Conservation (phyloP, 2,888 invertebrate genomes). For the Blastobasis lacticolella region DNA sequence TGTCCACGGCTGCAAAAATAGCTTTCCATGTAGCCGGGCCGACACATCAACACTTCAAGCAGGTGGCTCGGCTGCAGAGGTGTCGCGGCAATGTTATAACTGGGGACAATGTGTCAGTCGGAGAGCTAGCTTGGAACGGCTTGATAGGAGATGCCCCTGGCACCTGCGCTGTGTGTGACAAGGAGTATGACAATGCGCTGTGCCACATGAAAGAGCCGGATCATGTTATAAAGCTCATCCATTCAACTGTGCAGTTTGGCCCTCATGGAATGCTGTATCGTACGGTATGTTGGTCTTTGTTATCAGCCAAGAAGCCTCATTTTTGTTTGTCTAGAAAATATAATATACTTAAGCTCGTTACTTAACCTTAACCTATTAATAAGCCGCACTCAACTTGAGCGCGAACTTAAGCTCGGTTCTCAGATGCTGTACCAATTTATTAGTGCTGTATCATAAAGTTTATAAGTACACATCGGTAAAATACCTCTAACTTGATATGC, state of each 20-base stretch:
- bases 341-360: not conserved
- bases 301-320: not conserved
- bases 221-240: conserved; percentile 39
- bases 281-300: conserved; percentile 19
- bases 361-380: too few species aligned
- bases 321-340: not conserved
- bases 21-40: conserved; percentile 34
- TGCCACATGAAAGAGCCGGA: conserved; percentile 28
- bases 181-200: conserved; percentile 31
- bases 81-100: conserved; percentile 24
- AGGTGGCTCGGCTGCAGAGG: conserved; percentile 18
- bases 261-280: conserved; percentile 31
- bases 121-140: conserved; percentile 42
- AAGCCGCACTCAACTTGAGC: not conserved
- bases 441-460: not conserved
- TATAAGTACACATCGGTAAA: not conserved
- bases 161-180: conserved; percentile 39
- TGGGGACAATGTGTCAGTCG: conserved; percentile 29
- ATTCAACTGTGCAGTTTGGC: conserved; percentile 30
- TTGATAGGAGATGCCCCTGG: conserved; percentile 22
- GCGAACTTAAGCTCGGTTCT: too few species aligned
- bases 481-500: not conserved
- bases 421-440: too few species aligned
- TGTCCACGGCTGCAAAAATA: conserved; percentile 33
- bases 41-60: conserved; percentile 29